Evolutionary conservation across 2,797 vertebrate species (phyloP).

Genomic region (Setipinna tenuifilis): DNA sequence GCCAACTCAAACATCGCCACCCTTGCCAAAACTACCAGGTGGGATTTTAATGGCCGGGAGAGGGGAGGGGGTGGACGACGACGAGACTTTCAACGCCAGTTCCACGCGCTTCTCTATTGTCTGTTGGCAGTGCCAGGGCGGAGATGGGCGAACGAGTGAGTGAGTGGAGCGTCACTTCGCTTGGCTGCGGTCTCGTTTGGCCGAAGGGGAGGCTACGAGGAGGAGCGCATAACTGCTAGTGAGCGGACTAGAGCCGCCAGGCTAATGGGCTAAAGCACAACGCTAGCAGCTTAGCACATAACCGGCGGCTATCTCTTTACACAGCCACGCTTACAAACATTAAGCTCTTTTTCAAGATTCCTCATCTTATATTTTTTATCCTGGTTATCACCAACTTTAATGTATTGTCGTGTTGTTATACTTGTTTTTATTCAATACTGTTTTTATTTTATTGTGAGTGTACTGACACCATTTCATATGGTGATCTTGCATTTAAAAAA

Average conservation of each 20-base stretch:
- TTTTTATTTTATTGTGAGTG: too few species aligned
- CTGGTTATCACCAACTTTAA: too few species aligned
- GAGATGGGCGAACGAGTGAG: neutral
- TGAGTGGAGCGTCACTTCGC: neutral
- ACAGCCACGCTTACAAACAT: neutral
- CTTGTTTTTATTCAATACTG: too few species aligned
- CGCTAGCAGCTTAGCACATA: neutral
- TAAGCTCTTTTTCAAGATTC: neutral
- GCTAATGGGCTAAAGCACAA: neutral
- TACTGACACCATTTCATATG: too few species aligned
- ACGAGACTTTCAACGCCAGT: neutral
- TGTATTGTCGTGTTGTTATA: too few species aligned
- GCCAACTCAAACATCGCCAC: neutral
- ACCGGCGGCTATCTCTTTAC: neutral
- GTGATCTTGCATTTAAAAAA: too few species aligned
- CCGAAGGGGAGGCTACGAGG: neutral
- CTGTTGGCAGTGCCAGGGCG: neutral
- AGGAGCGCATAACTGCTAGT: neutral
- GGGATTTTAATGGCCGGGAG: neutral
- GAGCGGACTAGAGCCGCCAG: neutral
- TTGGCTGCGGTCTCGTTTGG: constrained; percentile 5
- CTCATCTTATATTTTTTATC: too few species aligned
- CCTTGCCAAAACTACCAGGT: constrained; percentile 17
- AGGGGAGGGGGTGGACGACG: too few species aligned
- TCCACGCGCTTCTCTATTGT: neutral